Conservation (phyloP, 2,113 vertebrate genomes). For the Syrrhaptes paradoxus region DNA sequence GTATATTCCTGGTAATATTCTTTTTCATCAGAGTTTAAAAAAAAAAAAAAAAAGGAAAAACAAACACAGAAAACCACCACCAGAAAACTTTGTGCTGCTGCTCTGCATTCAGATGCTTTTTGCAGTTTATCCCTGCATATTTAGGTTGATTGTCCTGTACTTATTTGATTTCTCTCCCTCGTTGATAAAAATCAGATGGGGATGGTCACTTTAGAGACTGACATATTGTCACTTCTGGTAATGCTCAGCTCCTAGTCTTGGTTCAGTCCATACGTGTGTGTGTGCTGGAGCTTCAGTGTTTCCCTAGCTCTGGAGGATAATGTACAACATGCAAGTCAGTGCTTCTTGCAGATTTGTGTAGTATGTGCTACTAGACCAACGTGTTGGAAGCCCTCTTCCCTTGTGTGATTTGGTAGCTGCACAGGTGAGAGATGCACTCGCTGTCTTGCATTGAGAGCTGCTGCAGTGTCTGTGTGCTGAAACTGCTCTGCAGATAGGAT, state of each 20-base stretch:
- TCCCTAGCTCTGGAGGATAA: neutral
- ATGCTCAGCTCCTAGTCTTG: neutral
- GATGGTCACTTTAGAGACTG: neutral
- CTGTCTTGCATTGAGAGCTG: neutral
- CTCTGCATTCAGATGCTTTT: neutral
- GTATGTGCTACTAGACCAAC: neutral
- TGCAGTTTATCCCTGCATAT: neutral
- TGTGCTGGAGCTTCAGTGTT: neutral
- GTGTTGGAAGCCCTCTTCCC: neutral
- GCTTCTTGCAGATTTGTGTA: neutral
- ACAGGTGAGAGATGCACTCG: neutral
- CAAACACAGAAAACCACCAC: neutral
- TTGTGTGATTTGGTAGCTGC: fast-evolving
- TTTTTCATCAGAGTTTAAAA: neutral
- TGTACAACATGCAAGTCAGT: neutral
- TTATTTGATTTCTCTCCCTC: neutral
- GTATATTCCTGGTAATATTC: neutral
- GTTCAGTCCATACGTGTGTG: neutral
- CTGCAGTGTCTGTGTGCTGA: neutral
- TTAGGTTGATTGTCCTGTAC: neutral
- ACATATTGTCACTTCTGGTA: neutral
- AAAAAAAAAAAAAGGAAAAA: neutral
- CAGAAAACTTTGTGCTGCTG: neutral
- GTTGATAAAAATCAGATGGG: neutral
- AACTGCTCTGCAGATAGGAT: neutral